Conservation (phyloP, 2,888 invertebrate genomes). For the Parelbella ahira region DNA sequence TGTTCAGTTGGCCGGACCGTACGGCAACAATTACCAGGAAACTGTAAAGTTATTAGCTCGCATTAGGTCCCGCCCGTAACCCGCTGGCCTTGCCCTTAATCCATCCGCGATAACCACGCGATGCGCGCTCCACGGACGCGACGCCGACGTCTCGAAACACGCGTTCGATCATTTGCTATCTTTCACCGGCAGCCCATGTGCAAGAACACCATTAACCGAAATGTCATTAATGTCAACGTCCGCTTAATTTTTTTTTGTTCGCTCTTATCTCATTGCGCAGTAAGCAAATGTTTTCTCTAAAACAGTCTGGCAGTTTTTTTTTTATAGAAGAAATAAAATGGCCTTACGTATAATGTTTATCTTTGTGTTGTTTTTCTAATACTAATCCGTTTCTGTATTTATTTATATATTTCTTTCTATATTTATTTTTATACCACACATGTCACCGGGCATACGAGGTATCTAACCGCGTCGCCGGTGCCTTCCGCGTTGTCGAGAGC, state of each 20-base stretch:
- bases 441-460: slow-evolving; percentile 27
- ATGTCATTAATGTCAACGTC: slow-evolving; percentile 24
- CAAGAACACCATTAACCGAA: too few relatives aligned
- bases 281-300: background rate
- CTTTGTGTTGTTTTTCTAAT: too few relatives aligned
- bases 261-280: slow-evolving; percentile 17
- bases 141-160: too few relatives aligned
- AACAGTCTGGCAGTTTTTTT: too few relatives aligned
- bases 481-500: slow-evolving; percentile 47
- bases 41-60: slow-evolving; percentile 36
- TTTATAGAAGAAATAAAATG: too few relatives aligned
- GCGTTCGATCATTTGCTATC: too few relatives aligned
- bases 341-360: too few relatives aligned
- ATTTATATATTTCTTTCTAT: too few relatives aligned
- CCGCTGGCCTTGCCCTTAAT: slow-evolving; percentile 58
- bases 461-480: slow-evolving; percentile 30
- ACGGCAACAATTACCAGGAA: slow-evolving; percentile 48
- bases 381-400: too few relatives aligned
- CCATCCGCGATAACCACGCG: slow-evolving; percentile 37
- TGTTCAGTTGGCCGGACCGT: slow-evolving; percentile 31
- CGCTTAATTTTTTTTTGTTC: slow-evolving; percentile 9
- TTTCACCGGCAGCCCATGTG: too few relatives aligned
- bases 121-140: slow-evolving; percentile 16
- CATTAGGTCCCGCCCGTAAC: slow-evolving; percentile 48
- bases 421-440: background rate